These are phyloP conservation scores for Otus scops DNA, from an alignment of 2,797 vertebrate species.

Conservation along the genomic window DNA sequence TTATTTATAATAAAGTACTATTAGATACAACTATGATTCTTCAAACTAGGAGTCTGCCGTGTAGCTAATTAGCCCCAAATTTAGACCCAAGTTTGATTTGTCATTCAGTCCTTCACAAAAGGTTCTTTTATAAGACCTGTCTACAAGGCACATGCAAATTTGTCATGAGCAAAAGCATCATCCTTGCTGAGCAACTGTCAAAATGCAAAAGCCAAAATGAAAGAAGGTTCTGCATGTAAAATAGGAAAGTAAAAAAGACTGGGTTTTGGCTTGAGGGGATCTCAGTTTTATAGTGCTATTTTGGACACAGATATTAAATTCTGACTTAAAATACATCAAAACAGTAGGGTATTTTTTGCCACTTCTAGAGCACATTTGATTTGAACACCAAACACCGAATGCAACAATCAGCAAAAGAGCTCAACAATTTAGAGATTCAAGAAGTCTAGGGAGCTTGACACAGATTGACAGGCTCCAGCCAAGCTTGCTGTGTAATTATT, in stretches of 20 bases:
- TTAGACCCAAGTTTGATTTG: not conserved
- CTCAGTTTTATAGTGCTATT: not conserved
- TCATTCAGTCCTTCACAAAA: not conserved
- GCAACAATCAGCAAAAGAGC: slow-evolving; percentile 36
- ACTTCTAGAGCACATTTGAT: not conserved
- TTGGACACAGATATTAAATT: not conserved
- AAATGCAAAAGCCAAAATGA: slow-evolving; percentile 24
- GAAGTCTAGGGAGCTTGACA: not conserved
- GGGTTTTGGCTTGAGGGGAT: not conserved
- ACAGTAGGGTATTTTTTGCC: not conserved
- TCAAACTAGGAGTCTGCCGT: not conserved
- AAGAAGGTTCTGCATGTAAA: slow-evolving; percentile 29
- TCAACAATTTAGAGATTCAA: slow-evolving; percentile 2
- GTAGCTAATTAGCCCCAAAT: not conserved
- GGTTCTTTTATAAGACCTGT: not conserved
- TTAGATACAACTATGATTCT: not conserved
- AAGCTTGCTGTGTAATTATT: not conserved
- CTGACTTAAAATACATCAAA: not conserved
- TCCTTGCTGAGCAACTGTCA: slow-evolving; percentile 27
- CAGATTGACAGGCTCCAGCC: slow-evolving; percentile 55
- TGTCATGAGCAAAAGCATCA: not conserved
- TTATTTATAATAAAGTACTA: not conserved
- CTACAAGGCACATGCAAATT: not conserved
- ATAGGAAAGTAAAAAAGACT: not conserved
- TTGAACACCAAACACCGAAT: not conserved